Evolutionary conservation across 2,113 vertebrate genomes (phyloP).

Genomic region (Microtus richardsoni): DNA sequence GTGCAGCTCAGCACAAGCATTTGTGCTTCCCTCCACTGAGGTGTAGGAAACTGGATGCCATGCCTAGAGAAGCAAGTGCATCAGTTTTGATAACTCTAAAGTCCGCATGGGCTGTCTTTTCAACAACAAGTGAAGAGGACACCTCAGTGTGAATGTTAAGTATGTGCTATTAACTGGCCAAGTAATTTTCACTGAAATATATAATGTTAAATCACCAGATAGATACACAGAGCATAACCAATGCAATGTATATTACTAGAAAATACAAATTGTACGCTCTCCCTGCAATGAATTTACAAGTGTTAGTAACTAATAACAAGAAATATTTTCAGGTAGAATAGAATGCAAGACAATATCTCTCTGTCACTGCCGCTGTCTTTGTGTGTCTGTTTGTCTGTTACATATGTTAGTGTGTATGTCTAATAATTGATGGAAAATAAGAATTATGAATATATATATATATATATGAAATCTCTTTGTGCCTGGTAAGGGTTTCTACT

Average conservation of each 20-base stretch:
- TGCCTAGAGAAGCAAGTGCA: conserved; percentile 1
- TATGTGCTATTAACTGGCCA: not conserved
- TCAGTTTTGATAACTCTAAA: conserved; percentile 1
- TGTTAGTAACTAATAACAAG: not conserved
- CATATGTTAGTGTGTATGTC: not conserved
- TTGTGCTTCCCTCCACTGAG: conserved; percentile 15
- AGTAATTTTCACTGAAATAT: not conserved
- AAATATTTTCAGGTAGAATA: not conserved
- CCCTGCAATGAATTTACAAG: not conserved
- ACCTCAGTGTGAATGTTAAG: not conserved
- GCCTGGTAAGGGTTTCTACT: not conserved
- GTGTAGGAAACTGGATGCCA: conserved; percentile 34
- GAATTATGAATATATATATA: not conserved
- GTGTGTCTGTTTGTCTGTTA: not conserved
- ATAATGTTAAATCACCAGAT: not conserved
- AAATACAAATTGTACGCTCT: not conserved
- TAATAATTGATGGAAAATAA: not conserved
- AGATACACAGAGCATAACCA: not conserved
- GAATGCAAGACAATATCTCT: not conserved
- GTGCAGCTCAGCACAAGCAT: conserved; percentile 16
- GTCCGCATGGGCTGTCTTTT: not conserved
- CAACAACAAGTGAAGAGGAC: not conserved
- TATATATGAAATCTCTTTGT: not conserved
- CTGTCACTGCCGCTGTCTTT: not conserved
- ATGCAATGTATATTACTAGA: not conserved